phyloP scores from a whole-genome alignment of 2,797 vertebrate species.

The Todus mexicanus region DNA sequence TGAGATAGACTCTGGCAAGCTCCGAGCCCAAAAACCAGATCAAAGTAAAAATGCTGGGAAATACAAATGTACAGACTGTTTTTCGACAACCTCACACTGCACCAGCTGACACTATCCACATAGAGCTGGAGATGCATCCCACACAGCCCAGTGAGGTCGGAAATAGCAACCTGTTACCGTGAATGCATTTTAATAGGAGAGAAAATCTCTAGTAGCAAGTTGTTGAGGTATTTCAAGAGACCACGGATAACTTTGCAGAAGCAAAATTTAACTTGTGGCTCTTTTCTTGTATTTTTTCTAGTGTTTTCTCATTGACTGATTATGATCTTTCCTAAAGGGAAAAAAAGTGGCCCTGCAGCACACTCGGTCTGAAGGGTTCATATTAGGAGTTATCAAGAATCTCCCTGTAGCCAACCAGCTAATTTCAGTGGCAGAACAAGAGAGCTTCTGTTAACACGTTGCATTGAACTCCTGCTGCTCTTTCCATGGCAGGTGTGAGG shows the following conservation, averaged over 20 bases:
- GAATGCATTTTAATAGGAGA: background rate
- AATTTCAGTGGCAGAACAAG: constrained; percentile 62
- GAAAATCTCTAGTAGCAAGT: background rate
- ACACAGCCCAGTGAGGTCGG: background rate
- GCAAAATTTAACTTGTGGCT: background rate
- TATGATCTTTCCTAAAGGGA: background rate
- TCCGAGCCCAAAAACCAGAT: constrained; percentile 40
- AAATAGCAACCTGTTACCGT: background rate
- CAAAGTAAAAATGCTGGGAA: constrained; percentile 58
- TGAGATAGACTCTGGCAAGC: constrained; percentile 42
- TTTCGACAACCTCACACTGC: constrained; percentile 41
- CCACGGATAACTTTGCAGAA: background rate
- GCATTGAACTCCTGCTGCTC: constrained; percentile 64
- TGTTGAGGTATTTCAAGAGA: background rate
- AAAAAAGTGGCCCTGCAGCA: background rate
- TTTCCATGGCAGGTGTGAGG: constrained; percentile 73
- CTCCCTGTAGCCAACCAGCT: constrained; percentile 40
- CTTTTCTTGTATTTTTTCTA: background rate
- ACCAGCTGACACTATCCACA: constrained; percentile 20
- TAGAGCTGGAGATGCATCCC: background rate
- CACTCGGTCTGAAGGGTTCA: background rate
- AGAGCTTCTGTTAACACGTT: constrained; percentile 63
- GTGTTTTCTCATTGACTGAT: constrained; percentile 21
- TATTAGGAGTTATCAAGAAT: constrained; percentile 62
- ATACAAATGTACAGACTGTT: constrained; percentile 5